Evolutionary conservation across 2,797 vertebrate species (phyloP).

Genomic region (Monodelphis domestica): DNA sequence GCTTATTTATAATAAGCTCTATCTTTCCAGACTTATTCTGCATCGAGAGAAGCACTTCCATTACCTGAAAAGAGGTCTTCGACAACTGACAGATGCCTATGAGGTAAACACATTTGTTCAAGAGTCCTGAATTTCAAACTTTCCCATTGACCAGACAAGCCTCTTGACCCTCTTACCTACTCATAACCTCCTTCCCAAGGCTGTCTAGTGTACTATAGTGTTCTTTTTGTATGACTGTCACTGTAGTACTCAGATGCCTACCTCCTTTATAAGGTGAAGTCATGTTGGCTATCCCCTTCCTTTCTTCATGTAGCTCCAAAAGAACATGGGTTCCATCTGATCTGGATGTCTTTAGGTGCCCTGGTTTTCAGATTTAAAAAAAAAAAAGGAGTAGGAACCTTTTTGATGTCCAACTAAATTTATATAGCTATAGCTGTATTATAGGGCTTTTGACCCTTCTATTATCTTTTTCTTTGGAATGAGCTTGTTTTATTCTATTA

Average conservation of each 20-base stretch:
- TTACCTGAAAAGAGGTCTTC: constrained; percentile 96
- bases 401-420: neutral
- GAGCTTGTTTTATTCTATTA: neutral
- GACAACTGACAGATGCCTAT: constrained; percentile 94
- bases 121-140: neutral
- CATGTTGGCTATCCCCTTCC: neutral
- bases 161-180: neutral
- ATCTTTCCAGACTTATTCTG: constrained; percentile 88
- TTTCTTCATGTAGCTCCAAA: neutral
- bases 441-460: neutral
- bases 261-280: neutral
- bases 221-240: neutral
- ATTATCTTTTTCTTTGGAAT: neutral
- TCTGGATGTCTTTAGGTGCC: neutral
- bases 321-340: neutral
- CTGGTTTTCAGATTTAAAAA: neutral
- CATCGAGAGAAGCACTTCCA: constrained; percentile 95
- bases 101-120: constrained; percentile 88
- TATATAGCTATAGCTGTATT: neutral
- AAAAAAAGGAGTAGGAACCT: too few relatives aligned
- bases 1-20: constrained; percentile 20
- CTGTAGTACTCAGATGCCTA: neutral
- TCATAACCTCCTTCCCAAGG: neutral
- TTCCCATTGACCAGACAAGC: neutral
- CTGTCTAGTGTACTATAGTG: fast-evolving